Base-by-base conservation (phyloP, 2,113 vertebrate species). In the Cyprinodon variegatus region DNA sequence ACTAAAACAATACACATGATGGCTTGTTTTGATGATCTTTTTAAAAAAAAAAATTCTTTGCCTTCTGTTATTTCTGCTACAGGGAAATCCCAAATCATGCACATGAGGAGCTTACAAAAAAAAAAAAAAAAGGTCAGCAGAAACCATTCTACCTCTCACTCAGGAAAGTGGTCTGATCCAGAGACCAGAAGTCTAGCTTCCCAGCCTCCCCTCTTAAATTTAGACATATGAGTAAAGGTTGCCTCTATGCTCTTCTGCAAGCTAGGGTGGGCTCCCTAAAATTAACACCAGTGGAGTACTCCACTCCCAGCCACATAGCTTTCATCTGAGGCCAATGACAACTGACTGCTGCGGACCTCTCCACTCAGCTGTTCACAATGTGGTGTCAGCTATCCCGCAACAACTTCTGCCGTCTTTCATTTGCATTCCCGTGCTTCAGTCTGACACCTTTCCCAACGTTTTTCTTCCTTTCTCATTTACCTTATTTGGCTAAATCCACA, bases 281-380 rank as follows among this genome's bases (percentile, higher is more conserved):
- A 95, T 95, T 92, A 94, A 93, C 91, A 93, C 89, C 61, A 79
- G 80, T 57, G 68, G 72, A 86, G 82, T 79, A 61, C 82, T 86
- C 87, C 72, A 85, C 83, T 88, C 85, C 86, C 82, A 81, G 81
- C 88, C 87, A 85, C 89, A 93, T 87, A 90, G 88, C 91, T 92
- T 92, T 94, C 87, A 92, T 93, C 90, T 82, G 57, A 88, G 72
- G 89, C 92, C 94, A 92, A 86, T 90, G 91, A 92, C 91, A 92
- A 88, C 84, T 90, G 92, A 87, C 77, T 85, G 83, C 81, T 78
- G 89, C 74, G 86, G 90, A 79, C 83, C 80, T 87, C 84, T 89
- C 79, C 71, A 84, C 83, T 94, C 93, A 94, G 93, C 93, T 94
- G 93, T 94, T 93, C 86, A 88, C 84, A 87, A 74, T 81, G 87